These are phyloP conservation scores for Hucho hucho DNA, from an alignment of 2,113 vertebrate species.

Conservation along the genomic window DNA sequence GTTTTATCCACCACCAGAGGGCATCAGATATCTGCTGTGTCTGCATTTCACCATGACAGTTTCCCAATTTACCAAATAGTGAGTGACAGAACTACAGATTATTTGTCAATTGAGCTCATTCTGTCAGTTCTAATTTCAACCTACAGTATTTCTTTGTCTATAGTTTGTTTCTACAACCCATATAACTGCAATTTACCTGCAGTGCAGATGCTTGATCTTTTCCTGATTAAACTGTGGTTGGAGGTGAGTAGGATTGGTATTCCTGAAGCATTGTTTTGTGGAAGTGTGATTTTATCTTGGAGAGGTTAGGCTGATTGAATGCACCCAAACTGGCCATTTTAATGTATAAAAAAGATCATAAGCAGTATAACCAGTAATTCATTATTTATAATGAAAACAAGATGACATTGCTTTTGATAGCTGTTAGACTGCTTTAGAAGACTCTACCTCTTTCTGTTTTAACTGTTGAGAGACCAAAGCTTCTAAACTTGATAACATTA, in stretches of 20 bases:
- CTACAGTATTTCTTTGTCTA: no score
- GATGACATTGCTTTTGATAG: constrained; percentile 21
- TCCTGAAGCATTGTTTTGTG: no score
- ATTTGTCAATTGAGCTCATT: no score
- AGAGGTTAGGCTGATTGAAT: no score
- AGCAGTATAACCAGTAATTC: constrained; percentile 5
- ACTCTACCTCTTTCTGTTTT: constrained; percentile 13
- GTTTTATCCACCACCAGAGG: constrained; percentile 47
- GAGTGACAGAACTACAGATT: no score
- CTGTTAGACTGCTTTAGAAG: neutral
- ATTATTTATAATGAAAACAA: constrained; percentile 24
- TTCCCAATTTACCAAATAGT: neutral
- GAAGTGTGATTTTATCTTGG: no score
- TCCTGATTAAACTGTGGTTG: neutral
- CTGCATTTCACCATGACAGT: neutral
- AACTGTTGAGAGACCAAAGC: constrained; percentile 14
- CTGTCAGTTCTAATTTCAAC: no score
- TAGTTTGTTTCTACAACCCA: neutral
- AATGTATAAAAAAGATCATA: neutral
- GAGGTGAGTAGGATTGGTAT: no score
- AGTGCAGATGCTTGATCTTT: neutral
- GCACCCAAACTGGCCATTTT: neutral
- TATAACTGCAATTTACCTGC: neutral
- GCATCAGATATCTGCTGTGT: constrained; percentile 32
- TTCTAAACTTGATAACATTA: constrained; percentile 25